Base-by-base conservation (phyloP, 35 echinoderm and acorn worm species). In the Acanthaster planci region DNA sequence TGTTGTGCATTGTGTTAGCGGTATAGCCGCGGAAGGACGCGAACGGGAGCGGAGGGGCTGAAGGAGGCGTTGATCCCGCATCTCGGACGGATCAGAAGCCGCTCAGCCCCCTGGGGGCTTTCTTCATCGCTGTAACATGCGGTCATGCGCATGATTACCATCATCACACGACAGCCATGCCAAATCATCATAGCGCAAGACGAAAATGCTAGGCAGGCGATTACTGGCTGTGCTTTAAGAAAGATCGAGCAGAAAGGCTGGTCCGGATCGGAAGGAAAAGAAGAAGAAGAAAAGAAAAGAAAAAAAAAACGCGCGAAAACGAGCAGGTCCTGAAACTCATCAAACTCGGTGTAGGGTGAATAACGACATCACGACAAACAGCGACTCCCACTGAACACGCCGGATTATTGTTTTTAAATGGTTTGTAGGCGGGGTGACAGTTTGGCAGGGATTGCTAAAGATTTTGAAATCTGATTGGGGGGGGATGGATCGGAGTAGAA, bases 71-170 rank as follows among this genome's bases (percentile, higher is more conserved):
- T 72, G 64, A 72, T 26, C 64, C 64, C 26, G 64, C 64, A 72
- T 72, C 64, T 10, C 23, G 64, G 64, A 9, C 23, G 64, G 64
- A 72, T 72, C 64, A 72, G 23, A 29, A 26, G 10, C 14, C 64
- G 21, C 26, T 29, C 14, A 72, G 18, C 64, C 64, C 29, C 64
- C 18, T n/a, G n/a, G n/a, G 64, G 64, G 64, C 26, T 72, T 21
- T 72, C n/a, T 47, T 34, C 64, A 72, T 29, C 64, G 64, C 64
- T 72, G 64, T 72, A 72, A 72, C 64, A 72, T 19, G 64, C 64
- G 64, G 64, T 30, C 64, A 72, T 72, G 64, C 64, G 64, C 30
- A 72, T 72, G 64, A 72, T 72, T 72, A 72, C 64, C 64, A 72
- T 72, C 64, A 72, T 72, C 64, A 72, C 64, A 72, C 23, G 18